Evolutionary conservation across 2,113 vertebrate genomes (phyloP).

Genomic region (Cyphomyrus discorhynchus): DNA sequence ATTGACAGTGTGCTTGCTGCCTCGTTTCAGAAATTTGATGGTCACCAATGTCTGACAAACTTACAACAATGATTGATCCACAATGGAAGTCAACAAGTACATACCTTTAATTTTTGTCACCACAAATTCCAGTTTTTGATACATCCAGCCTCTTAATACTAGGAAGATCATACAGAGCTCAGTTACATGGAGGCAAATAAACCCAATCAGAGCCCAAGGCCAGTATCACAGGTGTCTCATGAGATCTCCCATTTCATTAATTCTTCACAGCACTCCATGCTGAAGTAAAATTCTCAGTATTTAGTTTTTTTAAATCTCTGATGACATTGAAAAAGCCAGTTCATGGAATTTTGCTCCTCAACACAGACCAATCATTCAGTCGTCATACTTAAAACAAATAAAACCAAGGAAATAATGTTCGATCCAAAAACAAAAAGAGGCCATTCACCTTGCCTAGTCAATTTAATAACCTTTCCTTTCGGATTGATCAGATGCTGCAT

Average conservation of each 20-base stretch:
- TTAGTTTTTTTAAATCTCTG: neutral
- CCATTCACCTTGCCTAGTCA: neutral
- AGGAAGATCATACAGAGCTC: neutral
- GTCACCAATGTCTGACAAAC: neutral
- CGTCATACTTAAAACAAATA: neutral
- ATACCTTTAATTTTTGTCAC: neutral
- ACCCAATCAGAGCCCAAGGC: neutral
- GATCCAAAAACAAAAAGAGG: neutral
- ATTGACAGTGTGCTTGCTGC: neutral
- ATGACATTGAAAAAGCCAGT: neutral
- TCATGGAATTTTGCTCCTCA: neutral
- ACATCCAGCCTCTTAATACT: neutral
- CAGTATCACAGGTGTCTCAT: neutral
- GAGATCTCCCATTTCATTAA: neutral
- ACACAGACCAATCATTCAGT: neutral
- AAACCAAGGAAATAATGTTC: neutral
- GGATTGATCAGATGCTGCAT: neutral
- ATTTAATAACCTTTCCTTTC: neutral
- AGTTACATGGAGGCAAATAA: neutral
- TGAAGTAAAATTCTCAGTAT: neutral
- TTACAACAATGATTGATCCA: neutral
- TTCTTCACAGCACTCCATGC: neutral
- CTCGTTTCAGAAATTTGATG: neutral
- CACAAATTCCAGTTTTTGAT: neutral
- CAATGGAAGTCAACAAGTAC: neutral